phyloP scores from a whole-genome alignment of 2,113 vertebrate species.

The Perognathus longimembris region DNA sequence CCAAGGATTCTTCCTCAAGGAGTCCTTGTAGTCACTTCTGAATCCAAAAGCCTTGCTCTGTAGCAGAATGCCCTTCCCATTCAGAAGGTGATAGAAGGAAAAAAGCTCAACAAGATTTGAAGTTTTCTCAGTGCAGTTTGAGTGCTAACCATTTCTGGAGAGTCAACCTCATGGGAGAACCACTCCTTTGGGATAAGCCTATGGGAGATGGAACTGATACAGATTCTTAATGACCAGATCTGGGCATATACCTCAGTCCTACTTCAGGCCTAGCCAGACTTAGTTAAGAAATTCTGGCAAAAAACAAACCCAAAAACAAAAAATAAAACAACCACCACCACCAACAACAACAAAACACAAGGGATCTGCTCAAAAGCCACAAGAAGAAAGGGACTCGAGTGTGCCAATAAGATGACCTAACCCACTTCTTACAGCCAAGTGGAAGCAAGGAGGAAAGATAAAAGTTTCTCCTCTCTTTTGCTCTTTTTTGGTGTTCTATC shows the following conservation, averaged over 20 bases:
- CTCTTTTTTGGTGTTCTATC: no score
- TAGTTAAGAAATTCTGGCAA: slow-evolving; percentile 21
- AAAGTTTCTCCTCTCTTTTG: background rate
- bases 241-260: background rate
- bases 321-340: no score
- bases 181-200: background rate
- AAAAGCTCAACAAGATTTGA: background rate
- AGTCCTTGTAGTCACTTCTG: background rate
- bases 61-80: background rate
- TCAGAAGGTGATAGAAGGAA: background rate
- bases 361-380: background rate
- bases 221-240: background rate
- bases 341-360: background rate
- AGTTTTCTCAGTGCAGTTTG: background rate
- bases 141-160: background rate
- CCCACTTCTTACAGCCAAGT: slow-evolving; percentile 8
- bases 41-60: background rate
- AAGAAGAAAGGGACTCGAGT: background rate
- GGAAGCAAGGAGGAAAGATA: background rate
- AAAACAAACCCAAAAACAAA: no score
- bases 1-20: background rate
- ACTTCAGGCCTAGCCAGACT: background rate
- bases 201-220: background rate
- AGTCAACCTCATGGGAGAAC: background rate
- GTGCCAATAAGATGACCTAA: background rate